phyloP scores from a whole-genome alignment of 35 echinoderm and acorn worm genomes.

The Patiria miniata region DNA sequence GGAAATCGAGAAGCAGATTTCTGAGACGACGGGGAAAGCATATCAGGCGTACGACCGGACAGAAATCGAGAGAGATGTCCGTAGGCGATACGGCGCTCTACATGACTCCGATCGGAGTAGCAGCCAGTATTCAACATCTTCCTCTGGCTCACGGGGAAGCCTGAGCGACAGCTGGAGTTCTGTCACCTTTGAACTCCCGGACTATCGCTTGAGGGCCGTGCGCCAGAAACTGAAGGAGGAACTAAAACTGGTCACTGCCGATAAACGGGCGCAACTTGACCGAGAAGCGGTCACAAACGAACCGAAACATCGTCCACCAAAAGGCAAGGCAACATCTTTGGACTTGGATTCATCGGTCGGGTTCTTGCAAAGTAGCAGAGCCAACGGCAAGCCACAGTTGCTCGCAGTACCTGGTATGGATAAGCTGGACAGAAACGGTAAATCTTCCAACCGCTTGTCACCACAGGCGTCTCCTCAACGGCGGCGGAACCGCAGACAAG shows the following conservation, averaged over 20 bases:
- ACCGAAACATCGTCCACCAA: background rate
- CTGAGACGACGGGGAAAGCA: conserved; percentile 82
- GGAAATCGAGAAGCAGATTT: conserved; percentile 95
- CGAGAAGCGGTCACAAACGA: conserved; percentile 22
- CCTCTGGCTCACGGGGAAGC: conserved; percentile 24
- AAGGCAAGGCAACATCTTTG: background rate
- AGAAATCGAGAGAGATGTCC: conserved; percentile 58
- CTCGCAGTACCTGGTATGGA: conserved; percentile 4
- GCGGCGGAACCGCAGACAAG: conserved; percentile 34
- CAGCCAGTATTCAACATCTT: background rate
- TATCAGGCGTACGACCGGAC: conserved; percentile 82
- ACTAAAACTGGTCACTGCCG: conserved; percentile 53
- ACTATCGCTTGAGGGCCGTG: conserved; percentile 61
- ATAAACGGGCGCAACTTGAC: conserved; percentile 51
- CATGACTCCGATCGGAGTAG: conserved; percentile 38
- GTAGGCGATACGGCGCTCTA: conserved; percentile 50
- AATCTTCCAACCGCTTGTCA: background rate
- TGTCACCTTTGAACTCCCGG: conserved; percentile 53
- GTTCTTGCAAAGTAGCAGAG: background rate
- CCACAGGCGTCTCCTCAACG: conserved; percentile 67
- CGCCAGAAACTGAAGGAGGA: conserved; percentile 70
- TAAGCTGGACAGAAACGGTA: background rate
- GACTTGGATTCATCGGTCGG: background rate
- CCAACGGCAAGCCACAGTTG: conserved; percentile 6
- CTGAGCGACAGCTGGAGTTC: conserved; percentile 6